Conservation (phyloP, 2,797 vertebrate species). For the Miichthys miiuy region DNA sequence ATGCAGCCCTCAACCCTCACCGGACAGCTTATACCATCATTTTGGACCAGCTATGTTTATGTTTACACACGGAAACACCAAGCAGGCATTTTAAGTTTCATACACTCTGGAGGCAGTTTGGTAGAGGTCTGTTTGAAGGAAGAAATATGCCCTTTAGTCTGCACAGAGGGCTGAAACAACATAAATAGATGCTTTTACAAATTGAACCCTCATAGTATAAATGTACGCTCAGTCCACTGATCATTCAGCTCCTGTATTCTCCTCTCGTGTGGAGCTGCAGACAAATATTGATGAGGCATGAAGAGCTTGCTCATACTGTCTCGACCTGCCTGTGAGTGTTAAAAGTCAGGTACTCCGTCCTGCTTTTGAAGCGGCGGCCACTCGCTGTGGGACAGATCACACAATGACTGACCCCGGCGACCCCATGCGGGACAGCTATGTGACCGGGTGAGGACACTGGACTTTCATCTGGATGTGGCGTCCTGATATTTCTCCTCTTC, state of each 20-base stretch:
- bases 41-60: too few species aligned
- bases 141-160: background rate
- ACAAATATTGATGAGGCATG: slow-evolving; percentile 56
- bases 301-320: slow-evolving; percentile 44
- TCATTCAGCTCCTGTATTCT: slow-evolving; percentile 49
- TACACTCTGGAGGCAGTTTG: background rate
- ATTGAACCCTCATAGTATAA: background rate
- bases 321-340: slow-evolving; percentile 42
- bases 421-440: slow-evolving; percentile 27
- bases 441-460: slow-evolving; percentile 5
- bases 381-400: slow-evolving; percentile 28
- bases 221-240: background rate
- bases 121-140: background rate
- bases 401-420: background rate
- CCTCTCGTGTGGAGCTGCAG: slow-evolving; percentile 29
- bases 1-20: background rate
- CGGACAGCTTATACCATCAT: background rate
- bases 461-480: slow-evolving; percentile 37
- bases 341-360: slow-evolving; percentile 28
- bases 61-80: background rate
- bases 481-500: slow-evolving; percentile 7
- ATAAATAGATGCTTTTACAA: background rate
- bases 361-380: slow-evolving; percentile 47
- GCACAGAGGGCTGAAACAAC: background rate
- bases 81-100: background rate